Percentiles rank a stretch among this genome's conserved stretches.
phyloP scores from a whole-genome alignment of 92 coral and sea anemone species.

The Parazoanthus atlanticus region DNA sequence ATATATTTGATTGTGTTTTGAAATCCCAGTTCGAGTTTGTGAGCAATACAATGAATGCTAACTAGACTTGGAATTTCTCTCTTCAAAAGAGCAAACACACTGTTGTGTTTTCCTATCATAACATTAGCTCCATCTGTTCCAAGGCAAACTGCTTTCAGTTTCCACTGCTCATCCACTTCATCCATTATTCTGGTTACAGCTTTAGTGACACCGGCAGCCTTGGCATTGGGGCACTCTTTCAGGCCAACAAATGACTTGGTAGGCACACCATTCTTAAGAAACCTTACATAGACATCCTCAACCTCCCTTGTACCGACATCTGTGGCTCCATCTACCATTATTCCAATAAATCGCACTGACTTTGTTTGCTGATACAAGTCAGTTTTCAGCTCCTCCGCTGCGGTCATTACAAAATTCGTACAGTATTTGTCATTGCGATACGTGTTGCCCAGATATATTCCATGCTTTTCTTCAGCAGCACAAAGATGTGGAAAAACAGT shows the following conservation, averaged over 20 bases:
- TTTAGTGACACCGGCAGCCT: constrained; percentile 24
- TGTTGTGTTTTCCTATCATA: constrained; percentile 28
- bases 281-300: constrained; percentile 29
- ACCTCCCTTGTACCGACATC: constrained; percentile 33
- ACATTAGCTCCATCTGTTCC: constrained; percentile 54
- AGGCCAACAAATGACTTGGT: constrained; percentile 21
- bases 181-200: constrained; percentile 5
- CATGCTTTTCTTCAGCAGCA: constrained; percentile 30
- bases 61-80: constrained; percentile 31
- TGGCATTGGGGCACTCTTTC: constrained; percentile 17
- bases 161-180: constrained; percentile 29
- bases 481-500: constrained; percentile 37
- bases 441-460: constrained; percentile 29
- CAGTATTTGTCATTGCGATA: constrained; percentile 48
- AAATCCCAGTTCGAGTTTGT: constrained; percentile 9
- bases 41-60: constrained; percentile 41
- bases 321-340: constrained; percentile 31
- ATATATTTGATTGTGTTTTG: background rate
- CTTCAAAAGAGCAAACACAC: constrained; percentile 38
- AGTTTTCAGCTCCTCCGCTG: constrained; percentile 27
- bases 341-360: constrained; percentile 28
- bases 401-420: constrained; percentile 20
- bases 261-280: constrained; percentile 22
- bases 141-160: constrained; percentile 30
- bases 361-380: constrained; percentile 31